Evolutionary conservation across 2,888 invertebrate genomes (phyloP), one percentile per base, ranked within the genome.

Genomic region (Liopterus haemorrhoidalis): DNA sequence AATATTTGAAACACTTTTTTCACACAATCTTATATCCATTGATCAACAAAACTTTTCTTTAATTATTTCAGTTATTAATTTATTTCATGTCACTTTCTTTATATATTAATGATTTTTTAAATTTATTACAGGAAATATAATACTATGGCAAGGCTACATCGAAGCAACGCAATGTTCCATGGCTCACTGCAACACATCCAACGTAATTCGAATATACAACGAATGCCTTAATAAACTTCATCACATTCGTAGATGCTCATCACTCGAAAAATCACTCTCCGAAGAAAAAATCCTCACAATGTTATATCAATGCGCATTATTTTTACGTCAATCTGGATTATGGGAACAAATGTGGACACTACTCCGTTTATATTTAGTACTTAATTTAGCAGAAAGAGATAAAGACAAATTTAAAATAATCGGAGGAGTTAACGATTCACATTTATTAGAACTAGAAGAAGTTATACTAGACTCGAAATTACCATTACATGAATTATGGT

Each of bases 301-400:
- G 63, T 56, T 75, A 36, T 71, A 73, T 51, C 75, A 70, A 60
- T 75, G 71, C 59, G 75, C 68, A 50, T 57, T 76, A 3, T 82
- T 82, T 59, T 60, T 83, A 14, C 74, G 80, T 39, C 85, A 86
- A 58, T 78, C 81, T 5, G 85, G 85, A 1, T 71, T 84, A 46
- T 81, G 79, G 73, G 87, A 87, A 68, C 79, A 78, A 57, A 76
- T 88, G 57, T 82, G 83, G 75, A 78, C 81, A 50, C 68, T 85
- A 24, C 64, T 87, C 33, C 77, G 81, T 59, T 67, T 85, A 59
- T 80, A 80, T 57, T 67, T 82, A 20, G 78, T 79, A 52, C 68
- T 86, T 53, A 84, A 82, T 70, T 71, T 82, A 49, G 70, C 73
- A 1, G 63, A 63, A 0, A 58, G 67, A 39, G 57, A 59, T 43